Base-by-base conservation (phyloP, 1,140 invertebrate species). In the Ips nitidus region DNA sequence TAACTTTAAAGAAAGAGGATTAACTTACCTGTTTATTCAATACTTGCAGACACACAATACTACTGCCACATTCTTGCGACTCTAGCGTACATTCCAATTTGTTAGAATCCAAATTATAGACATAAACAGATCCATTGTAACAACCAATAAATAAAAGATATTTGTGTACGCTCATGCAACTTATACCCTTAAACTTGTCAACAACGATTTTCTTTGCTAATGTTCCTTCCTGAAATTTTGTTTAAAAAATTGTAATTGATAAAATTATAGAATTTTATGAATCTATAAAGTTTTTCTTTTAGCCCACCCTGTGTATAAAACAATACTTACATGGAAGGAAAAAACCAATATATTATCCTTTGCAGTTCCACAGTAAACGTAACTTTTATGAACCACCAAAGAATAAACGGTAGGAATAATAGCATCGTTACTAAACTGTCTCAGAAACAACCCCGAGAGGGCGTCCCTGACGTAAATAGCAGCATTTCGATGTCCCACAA, bases 101-200 rank as follows among this genome's bases (percentile, higher is more conserved):
- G 47, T 78, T 77, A 59, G 79, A 69, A 52, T 72, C 69, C 40
- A 71, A 75, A 66, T 85, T 79, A 73, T 84, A 86, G 36, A 85
- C 80, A 71, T 85, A 86, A 76, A 86, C 83, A 71, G 82, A 83
- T 6, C 85, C 84, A 73, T 85, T 83, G 57, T 85, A 85, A 75
- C 84, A 86, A 37, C 84, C 84, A 52, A 84, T 84, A 75, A 85
- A 85, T 22, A 86, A 76, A 40, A 85, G 71, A 68, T 81, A 76
- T 41, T 79, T 74, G 42, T 79, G 76, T n/a, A 84, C 77, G 55
- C 80, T 80, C 82, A 86, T 84, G 66, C 84, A 86, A 39, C 84
- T 81, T 41, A 86, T 83, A 22, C 84, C 84, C 69, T 74, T 79
- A 0, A 67, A 75, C 61, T 82, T 78, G 3, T 81, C 80, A 36